These are phyloP conservation scores for Hyperoodon ampullatus DNA, from an alignment of 2,113 vertebrate genomes.

Conservation along the genomic window DNA sequence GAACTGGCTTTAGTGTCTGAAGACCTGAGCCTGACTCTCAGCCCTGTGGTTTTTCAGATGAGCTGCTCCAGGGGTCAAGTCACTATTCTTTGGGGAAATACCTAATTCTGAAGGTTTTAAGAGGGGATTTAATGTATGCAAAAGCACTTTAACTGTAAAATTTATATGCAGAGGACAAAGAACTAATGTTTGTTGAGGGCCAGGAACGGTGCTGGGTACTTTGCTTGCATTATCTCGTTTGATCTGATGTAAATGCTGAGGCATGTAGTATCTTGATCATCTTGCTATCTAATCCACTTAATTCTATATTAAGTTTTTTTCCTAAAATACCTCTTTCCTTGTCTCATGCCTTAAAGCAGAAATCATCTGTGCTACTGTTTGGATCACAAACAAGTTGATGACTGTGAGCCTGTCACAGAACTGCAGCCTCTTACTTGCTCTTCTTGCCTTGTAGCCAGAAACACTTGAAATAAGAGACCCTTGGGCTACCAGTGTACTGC, in stretches of 20 bases:
- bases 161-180: neutral
- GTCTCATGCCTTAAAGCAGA: neutral
- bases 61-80: neutral
- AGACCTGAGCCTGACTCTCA: conserved; percentile 5
- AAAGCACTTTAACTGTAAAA: neutral
- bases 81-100: neutral
- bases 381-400: neutral
- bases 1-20: neutral
- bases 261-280: neutral
- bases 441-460: conserved; percentile 5
- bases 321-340: neutral
- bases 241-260: neutral
- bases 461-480: conserved; percentile 9
- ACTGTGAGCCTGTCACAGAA: neutral
- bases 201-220: neutral
- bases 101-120: neutral
- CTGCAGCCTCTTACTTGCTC: neutral
- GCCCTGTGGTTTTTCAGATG: neutral
- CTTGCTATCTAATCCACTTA: neutral
- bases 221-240: neutral
- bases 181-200: neutral
- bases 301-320: neutral
- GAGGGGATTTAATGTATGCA: neutral
- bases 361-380: neutral
- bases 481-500: neutral